Base-by-base conservation (phyloP, 2,797 vertebrate species). In the Chaetodon trifasciatus region DNA sequence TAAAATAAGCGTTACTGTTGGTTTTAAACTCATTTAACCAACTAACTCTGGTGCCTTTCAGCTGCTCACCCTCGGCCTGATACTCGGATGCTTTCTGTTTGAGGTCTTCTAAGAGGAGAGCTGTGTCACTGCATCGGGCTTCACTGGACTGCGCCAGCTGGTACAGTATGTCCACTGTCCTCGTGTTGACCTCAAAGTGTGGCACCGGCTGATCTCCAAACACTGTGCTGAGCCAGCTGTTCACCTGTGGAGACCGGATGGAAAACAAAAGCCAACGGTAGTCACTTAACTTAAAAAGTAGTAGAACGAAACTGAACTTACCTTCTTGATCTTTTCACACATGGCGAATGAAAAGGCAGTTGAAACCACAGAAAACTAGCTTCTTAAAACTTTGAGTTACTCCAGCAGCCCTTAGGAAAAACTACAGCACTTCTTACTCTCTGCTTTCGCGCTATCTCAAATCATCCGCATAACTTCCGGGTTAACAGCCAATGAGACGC, bases 211-310 rank as follows among this genome's bases (percentile, higher is more conserved):
- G 63, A 66, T 95, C 64, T 0, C 88, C 95, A 75, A 94, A 96
- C 58, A 95, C 81, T 0, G 92, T 53, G 76, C 91, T 89, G 66
- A 99, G 91, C 98, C 97, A 99, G 49, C 44, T 81, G 74, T 90
- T 90, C 68, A 98, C 93, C 98, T 99, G 79, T 39, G 68, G 57
- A 72, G 16, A 23, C 13, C 37, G 8, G 1, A 9, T 0, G 24
- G 1, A 32, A 4, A 65, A 66, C n/a, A 24, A 2, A 11, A 49
- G 6, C 6, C 13, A 52, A 11, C 8, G 2, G 3, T 32, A 23
- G 35, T 0, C 46, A 42, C 13, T 15, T 0, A 0, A 11, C 23
- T 47, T 7, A 17, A 2, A 8, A 40, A 40, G 11, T 57, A 6
- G n/a, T 11, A 21, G 2, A 0, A 0, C 40, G 0, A 74, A 2